A percentile compares a stretch with the other conserved stretches of the same genome.
Conservation (phyloP, 92 coral and sea anemone genomes). For the Phenganax subtilis region DNA sequence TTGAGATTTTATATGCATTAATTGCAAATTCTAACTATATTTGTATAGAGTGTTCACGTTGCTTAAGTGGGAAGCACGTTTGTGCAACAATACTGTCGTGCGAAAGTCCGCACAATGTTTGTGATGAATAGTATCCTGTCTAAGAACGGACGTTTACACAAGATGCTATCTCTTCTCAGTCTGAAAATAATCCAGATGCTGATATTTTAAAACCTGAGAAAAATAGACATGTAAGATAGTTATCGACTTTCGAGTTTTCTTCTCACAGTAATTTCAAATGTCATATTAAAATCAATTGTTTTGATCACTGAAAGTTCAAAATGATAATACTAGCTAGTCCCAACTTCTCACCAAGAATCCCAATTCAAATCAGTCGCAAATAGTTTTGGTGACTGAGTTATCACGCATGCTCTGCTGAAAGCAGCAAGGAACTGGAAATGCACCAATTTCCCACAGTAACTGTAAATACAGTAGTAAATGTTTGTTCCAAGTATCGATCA, state of each 20-base stretch:
- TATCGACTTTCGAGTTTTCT: neutral
- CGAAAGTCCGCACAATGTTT: neutral
- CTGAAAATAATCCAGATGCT: slow-evolving; percentile 65
- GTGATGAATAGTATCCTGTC: neutral
- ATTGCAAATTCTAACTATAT: neutral
- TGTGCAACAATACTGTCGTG: neutral
- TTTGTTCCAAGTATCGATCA: too few species aligned
- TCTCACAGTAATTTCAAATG: neutral
- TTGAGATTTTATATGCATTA: neutral
- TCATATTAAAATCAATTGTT: neutral
- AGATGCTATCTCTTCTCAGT: slow-evolving; percentile 23
- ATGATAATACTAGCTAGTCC: too few species aligned
- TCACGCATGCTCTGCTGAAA: neutral
- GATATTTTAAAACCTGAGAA: slow-evolving; percentile 80
- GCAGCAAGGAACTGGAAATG: neutral
- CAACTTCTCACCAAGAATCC: too few species aligned
- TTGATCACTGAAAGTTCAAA: neutral
- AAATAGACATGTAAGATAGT: slow-evolving; percentile 8
- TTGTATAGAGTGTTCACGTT: too few species aligned
- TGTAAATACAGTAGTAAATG: too few species aligned
- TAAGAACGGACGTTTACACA: neutral
- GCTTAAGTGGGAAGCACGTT: neutral
- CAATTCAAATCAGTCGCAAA: neutral
- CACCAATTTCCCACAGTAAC: too few species aligned
- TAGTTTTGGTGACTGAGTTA: neutral